A percentile compares a stretch with the other conserved stretches of the same genome.
Evolutionary conservation across 2,113 vertebrate species (phyloP).

Genomic region (Poeciliopsis turrubarensis): DNA sequence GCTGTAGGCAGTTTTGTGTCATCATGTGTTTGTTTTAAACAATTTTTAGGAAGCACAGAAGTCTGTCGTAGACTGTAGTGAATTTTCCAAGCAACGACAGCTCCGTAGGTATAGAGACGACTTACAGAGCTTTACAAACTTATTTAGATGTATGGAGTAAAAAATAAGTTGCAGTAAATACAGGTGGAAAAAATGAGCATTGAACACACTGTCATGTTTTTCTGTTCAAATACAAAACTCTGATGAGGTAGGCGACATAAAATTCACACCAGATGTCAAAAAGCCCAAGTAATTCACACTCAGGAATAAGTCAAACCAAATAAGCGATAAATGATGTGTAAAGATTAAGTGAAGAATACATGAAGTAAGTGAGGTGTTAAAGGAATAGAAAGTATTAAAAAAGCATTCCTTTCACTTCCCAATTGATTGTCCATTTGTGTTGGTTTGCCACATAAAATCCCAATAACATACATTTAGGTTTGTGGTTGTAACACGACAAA

Average conservation of each 20-base stretch:
- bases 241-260: no score
- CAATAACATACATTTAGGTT: background rate
- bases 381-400: background rate
- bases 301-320: no score
- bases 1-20: constrained; percentile 56
- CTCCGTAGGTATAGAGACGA: background rate
- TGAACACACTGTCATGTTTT: background rate
- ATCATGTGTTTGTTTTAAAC: constrained; percentile 47
- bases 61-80: constrained; percentile 33
- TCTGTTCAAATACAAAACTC: background rate
- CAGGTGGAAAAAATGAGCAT: background rate
- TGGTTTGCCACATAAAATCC: no score
- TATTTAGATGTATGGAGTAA: background rate
- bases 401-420: background rate
- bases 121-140: background rate
- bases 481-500: background rate
- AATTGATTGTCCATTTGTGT: background rate
- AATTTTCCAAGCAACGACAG: constrained; percentile 44
- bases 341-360: background rate
- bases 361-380: background rate
- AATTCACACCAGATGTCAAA: no score
- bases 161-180: background rate
- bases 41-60: constrained; percentile 38
- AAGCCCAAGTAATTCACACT: no score
- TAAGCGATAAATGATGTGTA: background rate